phyloP scores from a whole-genome alignment of 35 echinoderm and acorn worm genomes.

The Hemicentrotus pulcherrimus region DNA sequence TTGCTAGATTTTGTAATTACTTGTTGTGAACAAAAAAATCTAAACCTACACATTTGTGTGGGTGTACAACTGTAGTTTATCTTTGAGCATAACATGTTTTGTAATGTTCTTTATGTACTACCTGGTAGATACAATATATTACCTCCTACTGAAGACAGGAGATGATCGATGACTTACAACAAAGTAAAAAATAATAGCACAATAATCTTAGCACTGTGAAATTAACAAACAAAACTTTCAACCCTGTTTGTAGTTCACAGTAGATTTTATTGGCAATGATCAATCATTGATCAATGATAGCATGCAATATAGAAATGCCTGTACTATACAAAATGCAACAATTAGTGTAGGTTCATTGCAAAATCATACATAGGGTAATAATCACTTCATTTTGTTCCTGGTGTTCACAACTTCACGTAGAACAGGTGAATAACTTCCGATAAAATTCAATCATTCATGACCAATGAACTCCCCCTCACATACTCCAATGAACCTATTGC shows the following conservation, averaged over 20 bases:
- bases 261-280: too few relatives aligned
- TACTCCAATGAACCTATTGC: neutral
- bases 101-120: too few relatives aligned
- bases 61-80: neutral
- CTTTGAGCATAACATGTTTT: too few relatives aligned
- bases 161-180: too few relatives aligned
- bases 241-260: too few relatives aligned
- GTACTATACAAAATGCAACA: neutral
- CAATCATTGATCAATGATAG: neutral
- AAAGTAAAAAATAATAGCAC: neutral
- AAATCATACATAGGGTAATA: neutral
- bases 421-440: neutral
- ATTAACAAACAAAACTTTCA: neutral
- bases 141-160: too few relatives aligned
- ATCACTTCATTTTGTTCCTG: neutral
- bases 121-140: too few relatives aligned
- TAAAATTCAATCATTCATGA: neutral
- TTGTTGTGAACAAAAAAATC: neutral
- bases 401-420: neutral
- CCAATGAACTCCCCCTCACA: neutral
- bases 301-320: neutral
- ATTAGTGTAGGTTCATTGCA: neutral
- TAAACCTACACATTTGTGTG: neutral
- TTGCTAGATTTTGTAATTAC: neutral
- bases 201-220: neutral